Evolutionary conservation across 2,797 vertebrate genomes (phyloP).

Genomic region (Coreius guichenoti): DNA sequence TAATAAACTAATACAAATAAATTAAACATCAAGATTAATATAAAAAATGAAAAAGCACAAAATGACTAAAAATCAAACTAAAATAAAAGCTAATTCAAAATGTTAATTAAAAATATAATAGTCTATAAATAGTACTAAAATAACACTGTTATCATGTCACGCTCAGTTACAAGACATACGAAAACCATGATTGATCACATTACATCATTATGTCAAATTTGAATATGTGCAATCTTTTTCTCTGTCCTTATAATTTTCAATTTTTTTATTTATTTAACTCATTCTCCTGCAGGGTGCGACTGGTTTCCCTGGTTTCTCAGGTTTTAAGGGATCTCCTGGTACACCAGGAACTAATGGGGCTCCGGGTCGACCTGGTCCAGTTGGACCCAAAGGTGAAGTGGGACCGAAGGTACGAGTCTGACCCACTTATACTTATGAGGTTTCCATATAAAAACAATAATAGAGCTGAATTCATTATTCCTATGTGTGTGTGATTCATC

Average conservation of each 20-base stretch:
- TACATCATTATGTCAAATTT: neutral
- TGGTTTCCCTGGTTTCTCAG: conserved; percentile 86
- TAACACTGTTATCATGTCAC: neutral
- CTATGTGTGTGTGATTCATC: conserved; percentile 25
- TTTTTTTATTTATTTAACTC: neutral
- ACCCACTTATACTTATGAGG: neutral
- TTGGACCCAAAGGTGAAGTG: conserved; percentile 76
- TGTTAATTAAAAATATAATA: neutral
- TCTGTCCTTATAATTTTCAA: neutral
- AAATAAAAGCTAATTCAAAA: neutral
- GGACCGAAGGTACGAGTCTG: conserved; percentile 80
- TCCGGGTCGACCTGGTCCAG: conserved; percentile 73
- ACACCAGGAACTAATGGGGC: conserved; percentile 75
- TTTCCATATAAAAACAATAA: neutral
- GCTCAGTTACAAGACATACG: neutral
- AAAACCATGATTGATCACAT: neutral
- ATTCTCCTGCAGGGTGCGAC: conserved; percentile 74
- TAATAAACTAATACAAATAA: neutral
- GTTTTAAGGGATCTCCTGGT: conserved; percentile 86
- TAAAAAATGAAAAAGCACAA: neutral
- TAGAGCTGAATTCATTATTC: neutral
- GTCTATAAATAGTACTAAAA: neutral
- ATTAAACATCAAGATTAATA: neutral
- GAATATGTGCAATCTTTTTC: neutral
- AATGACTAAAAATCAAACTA: no score